Evolutionary conservation across 2,888 invertebrate genomes (phyloP).

Genomic region (Aromia moschata): DNA sequence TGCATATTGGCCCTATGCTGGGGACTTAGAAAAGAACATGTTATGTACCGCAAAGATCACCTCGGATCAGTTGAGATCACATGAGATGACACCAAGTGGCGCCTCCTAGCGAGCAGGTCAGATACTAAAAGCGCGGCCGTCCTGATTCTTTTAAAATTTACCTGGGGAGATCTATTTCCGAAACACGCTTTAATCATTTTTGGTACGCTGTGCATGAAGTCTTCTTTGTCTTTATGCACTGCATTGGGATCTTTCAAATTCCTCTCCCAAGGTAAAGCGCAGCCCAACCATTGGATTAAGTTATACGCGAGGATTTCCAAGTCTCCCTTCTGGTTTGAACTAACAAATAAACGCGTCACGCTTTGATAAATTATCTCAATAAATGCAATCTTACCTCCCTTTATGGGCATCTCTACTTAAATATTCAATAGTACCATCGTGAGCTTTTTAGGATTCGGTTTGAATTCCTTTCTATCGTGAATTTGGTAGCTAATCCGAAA

Average conservation of each 20-base stretch:
- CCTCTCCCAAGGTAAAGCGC: constrained; percentile 86
- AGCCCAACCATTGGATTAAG: constrained; percentile 89
- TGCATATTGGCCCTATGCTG: no score
- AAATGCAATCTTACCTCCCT: constrained; percentile 61
- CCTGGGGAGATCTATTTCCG: constrained; percentile 35
- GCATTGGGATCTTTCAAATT: constrained; percentile 68
- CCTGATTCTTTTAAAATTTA: no score
- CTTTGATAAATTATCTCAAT: not conserved
- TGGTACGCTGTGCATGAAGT: constrained; percentile 66
- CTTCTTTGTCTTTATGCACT: constrained; percentile 76
- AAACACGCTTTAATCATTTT: constrained; percentile 44
- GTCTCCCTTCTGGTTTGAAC: constrained; percentile 90
- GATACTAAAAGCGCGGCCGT: no score
- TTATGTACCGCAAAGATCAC: no score
- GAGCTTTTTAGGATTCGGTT: constrained; percentile 89
- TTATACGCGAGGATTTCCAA: constrained; percentile 95
- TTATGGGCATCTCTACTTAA: constrained; percentile 95
- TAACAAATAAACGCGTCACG: constrained; percentile 40
- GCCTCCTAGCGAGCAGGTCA: no score
- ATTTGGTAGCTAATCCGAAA: constrained; percentile 88
- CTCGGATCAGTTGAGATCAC: no score
- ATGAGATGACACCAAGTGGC: no score
- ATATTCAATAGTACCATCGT: constrained; percentile 97
- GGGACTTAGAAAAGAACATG: no score
- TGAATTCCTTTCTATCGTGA: constrained; percentile 78